Evolutionary conservation across 2,888 invertebrate species (phyloP).

Genomic region (Sceliomorpha sp.): DNA sequence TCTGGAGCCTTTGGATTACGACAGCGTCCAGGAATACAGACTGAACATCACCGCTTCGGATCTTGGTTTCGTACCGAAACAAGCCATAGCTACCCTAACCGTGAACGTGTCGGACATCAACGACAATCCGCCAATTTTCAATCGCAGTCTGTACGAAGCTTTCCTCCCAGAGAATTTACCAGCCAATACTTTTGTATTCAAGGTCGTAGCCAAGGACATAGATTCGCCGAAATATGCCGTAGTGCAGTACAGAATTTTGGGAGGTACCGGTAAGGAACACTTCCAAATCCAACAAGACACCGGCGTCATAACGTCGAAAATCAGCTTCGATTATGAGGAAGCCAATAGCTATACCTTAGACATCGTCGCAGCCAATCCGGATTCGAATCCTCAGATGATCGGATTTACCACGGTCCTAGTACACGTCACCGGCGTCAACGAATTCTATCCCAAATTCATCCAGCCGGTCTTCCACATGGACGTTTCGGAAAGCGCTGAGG

Average conservation of each 20-base stretch:
- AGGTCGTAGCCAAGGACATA: slow-evolving; percentile 89
- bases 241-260: slow-evolving; percentile 90
- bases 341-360: slow-evolving; percentile 87
- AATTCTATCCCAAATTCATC: slow-evolving; percentile 92
- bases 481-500: slow-evolving; percentile 94
- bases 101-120: slow-evolving; percentile 95
- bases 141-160: slow-evolving; percentile 88
- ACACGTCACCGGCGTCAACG: slow-evolving; percentile 92
- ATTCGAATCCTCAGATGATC: slow-evolving; percentile 86
- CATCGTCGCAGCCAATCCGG: slow-evolving; percentile 92
- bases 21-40: slow-evolving; percentile 90
- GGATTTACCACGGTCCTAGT: slow-evolving; percentile 87
- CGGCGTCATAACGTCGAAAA: slow-evolving; percentile 88
- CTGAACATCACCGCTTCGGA: slow-evolving; percentile 94
- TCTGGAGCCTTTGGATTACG: slow-evolving; percentile 91
- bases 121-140: slow-evolving; percentile 94
- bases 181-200: slow-evolving; percentile 87
- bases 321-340: slow-evolving; percentile 93
- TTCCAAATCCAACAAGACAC: slow-evolving; percentile 89
- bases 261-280: slow-evolving; percentile 86
- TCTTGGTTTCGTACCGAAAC: slow-evolving; percentile 89
- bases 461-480: slow-evolving; percentile 95
- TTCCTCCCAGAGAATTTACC: slow-evolving; percentile 92
- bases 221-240: slow-evolving; percentile 94
- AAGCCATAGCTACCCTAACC: slow-evolving; percentile 89